phyloP scores from a whole-genome alignment of 1,140 invertebrate genomes.

The Tetranychus cinnabarinus region DNA sequence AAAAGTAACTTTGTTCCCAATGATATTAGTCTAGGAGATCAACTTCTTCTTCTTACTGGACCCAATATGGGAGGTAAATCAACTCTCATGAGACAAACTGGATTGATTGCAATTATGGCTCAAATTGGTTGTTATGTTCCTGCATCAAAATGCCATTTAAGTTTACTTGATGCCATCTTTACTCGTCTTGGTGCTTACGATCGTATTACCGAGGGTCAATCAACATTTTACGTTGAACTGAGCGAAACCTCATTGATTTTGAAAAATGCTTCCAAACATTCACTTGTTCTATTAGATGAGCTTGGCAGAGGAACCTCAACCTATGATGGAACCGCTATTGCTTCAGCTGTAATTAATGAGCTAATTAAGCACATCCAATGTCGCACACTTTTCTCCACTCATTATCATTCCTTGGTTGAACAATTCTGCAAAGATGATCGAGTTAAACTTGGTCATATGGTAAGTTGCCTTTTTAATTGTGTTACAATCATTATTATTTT shows the following conservation, averaged over 20 bases:
- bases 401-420: constrained; percentile 38
- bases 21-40: constrained; percentile 33
- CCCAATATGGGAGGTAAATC: constrained; percentile 39
- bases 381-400: constrained; percentile 16
- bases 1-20: constrained; percentile 70
- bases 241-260: constrained; percentile 31
- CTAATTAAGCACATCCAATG: constrained; percentile 13
- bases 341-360: constrained; percentile 30
- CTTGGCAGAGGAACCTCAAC: constrained; percentile 32
- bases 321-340: constrained; percentile 36
- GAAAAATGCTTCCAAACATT: constrained; percentile 26
- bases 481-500: neutral
- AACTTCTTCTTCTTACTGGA: constrained; percentile 28
- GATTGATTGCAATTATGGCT: constrained; percentile 54
- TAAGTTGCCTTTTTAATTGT: constrained; percentile 19
- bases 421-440: constrained; percentile 42
- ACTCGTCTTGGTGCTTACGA: constrained; percentile 20
- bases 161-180: constrained; percentile 30
- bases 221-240: constrained; percentile 36
- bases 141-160: constrained; percentile 24
- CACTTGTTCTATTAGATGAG: constrained; percentile 35
- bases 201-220: constrained; percentile 12
- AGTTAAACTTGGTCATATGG: constrained; percentile 77
- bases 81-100: constrained; percentile 25
- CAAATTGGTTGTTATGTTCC: constrained; percentile 35